Percentiles rank a stretch among this genome's conserved stretches.
Conservation (phyloP, 2,797 vertebrate species). For the Hippocampus kuda region DNA sequence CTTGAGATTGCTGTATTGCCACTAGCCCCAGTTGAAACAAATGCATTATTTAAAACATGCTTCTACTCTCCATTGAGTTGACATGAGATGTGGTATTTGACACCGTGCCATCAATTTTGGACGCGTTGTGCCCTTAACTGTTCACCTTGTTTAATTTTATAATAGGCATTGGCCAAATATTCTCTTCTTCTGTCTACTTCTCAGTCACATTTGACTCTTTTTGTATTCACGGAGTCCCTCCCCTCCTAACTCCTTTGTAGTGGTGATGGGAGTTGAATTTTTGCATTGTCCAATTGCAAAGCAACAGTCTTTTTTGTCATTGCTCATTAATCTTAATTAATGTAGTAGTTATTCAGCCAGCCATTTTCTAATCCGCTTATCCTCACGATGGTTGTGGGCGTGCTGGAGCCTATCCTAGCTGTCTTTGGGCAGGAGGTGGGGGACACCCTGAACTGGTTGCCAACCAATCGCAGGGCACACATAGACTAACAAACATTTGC, state of each 20-base stretch:
- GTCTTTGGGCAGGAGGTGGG: too few relatives aligned
- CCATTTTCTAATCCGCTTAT: too few relatives aligned
- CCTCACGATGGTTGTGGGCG: too few relatives aligned
- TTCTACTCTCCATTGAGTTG: constrained; percentile 5
- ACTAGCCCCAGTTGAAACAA: background rate
- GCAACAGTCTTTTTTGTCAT: background rate
- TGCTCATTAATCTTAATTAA: background rate
- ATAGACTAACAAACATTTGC: too few relatives aligned
- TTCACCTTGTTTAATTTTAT: constrained; percentile 9
- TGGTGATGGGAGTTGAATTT: background rate
- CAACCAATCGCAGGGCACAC: too few relatives aligned
- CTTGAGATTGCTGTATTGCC: background rate
- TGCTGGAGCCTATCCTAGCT: too few relatives aligned
- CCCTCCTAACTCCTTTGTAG: background rate
- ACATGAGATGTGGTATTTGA: background rate
- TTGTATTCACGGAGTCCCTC: background rate
- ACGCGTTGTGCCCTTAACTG: background rate
- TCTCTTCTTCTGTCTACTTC: background rate
- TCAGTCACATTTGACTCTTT: constrained; percentile 2
- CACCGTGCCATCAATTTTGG: constrained; percentile 6
- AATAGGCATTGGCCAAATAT: background rate
- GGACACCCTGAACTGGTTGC: too few relatives aligned
- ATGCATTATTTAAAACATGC: background rate
- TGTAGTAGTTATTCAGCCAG: too few relatives aligned
- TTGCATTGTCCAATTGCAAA: background rate